Percentiles rank a stretch among this genome's conserved stretches.
phyloP scores from a whole-genome alignment of 2,888 invertebrate species.

The Sicus ferrugineus region DNA sequence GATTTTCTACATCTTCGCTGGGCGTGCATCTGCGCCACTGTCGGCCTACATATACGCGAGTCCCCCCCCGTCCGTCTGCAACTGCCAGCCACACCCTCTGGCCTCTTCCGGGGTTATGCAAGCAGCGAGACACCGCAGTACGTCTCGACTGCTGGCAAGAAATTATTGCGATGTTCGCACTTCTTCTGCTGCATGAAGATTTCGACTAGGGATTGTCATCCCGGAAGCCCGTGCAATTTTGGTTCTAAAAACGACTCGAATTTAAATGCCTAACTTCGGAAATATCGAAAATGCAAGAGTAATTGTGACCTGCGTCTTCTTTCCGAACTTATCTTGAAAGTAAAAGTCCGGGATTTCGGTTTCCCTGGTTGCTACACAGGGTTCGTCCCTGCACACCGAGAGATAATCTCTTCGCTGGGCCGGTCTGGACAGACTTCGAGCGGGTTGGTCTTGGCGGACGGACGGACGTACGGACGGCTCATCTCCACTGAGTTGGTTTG shows the following conservation, averaged over 20 bases:
- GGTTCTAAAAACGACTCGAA: no score
- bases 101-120: background rate
- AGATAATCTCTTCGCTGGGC: background rate
- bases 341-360: no score
- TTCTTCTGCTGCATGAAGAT: conserved; percentile 21
- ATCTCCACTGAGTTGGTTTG: no score
- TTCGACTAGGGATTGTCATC: background rate
- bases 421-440: background rate
- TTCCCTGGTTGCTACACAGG: background rate
- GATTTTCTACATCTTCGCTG: no score
- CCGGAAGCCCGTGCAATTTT: background rate
- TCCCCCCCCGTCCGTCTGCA: background rate
- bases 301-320: no score
- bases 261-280: no score
- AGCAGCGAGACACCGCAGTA: background rate
- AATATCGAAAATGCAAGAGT: no score
- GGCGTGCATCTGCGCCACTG: conserved; percentile 19
- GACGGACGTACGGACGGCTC: no score
- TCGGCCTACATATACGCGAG: background rate
- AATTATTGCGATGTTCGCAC: conserved; percentile 30
- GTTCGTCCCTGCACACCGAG: background rate
- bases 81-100: background rate
- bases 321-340: no score
- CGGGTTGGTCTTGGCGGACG: no score
- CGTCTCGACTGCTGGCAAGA: conserved; percentile 22